Evolutionary conservation across 2,888 invertebrate genomes (phyloP).

Genomic region (Branchipolynoe longqiensis): DNA sequence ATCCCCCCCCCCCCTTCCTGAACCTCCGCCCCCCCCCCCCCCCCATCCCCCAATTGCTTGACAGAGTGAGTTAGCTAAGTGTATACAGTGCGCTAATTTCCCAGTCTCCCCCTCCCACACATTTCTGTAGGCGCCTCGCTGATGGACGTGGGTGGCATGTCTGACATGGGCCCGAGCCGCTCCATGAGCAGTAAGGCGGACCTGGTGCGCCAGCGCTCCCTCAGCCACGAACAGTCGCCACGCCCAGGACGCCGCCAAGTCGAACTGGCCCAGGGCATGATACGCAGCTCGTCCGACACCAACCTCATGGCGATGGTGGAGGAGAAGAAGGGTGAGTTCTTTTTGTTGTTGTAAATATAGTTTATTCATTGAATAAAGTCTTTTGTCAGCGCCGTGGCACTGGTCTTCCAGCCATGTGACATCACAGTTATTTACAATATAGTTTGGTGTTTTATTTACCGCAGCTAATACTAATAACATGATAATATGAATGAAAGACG

Average conservation of each 20-base stretch:
- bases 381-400: too few relatives aligned
- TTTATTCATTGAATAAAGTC: too few relatives aligned
- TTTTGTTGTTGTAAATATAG: too few relatives aligned
- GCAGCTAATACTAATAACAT: too few relatives aligned
- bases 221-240: conserved; percentile 79
- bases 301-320: conserved; percentile 23
- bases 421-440: too few relatives aligned
- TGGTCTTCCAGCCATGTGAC: too few relatives aligned
- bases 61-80: too few relatives aligned
- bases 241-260: conserved; percentile 68
- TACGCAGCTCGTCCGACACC: conserved; percentile 53
- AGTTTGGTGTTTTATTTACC: background rate
- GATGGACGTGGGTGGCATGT: background rate
- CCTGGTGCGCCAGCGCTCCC: conserved; percentile 71
- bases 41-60: too few relatives aligned
- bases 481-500: background rate
- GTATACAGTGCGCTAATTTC: too few relatives aligned
- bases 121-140: background rate
- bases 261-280: background rate
- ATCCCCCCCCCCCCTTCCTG: too few relatives aligned
- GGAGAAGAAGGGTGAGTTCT: conserved; percentile 35
- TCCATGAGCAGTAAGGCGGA: background rate
- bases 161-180: background rate
- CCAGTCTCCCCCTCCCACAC: too few relatives aligned
- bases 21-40: too few relatives aligned